Conservation (phyloP, 2,113 vertebrate species). For the Helogale parvula region DNA sequence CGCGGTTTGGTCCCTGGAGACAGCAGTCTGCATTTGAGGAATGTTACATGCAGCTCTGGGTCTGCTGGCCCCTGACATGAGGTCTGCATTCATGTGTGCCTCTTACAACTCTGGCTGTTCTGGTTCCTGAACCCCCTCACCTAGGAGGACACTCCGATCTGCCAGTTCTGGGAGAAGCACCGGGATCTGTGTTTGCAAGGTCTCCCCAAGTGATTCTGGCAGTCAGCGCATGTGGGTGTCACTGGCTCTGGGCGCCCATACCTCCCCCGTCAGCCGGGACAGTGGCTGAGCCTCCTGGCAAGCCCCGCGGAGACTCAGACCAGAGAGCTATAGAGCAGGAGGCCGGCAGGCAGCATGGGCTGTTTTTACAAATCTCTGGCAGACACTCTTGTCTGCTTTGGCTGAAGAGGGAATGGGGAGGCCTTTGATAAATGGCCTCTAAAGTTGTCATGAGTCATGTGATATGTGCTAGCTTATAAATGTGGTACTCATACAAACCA, state of each 20-base stretch:
- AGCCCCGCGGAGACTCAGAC: background rate
- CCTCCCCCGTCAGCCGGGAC: no score
- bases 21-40: background rate
- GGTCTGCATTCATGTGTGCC: background rate
- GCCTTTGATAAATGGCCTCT: background rate
- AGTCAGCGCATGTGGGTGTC: background rate
- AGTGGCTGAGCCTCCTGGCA: background rate
- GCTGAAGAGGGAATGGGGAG: background rate
- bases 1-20: background rate
- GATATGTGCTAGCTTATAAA: background rate
- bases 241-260: accelerated
- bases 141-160: background rate
- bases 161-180: background rate
- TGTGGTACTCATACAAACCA: background rate
- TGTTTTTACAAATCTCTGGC: background rate
- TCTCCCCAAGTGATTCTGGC: background rate
- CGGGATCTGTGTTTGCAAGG: background rate
- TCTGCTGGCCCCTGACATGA: accelerated
- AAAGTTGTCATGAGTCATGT: background rate
- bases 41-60: background rate
- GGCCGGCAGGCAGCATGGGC: background rate
- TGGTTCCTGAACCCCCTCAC: background rate
- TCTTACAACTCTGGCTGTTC: background rate
- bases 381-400: background rate
- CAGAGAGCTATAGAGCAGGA: background rate